phyloP scores from a whole-genome alignment of 2,888 invertebrate species.

The Monochamus alternatus region DNA sequence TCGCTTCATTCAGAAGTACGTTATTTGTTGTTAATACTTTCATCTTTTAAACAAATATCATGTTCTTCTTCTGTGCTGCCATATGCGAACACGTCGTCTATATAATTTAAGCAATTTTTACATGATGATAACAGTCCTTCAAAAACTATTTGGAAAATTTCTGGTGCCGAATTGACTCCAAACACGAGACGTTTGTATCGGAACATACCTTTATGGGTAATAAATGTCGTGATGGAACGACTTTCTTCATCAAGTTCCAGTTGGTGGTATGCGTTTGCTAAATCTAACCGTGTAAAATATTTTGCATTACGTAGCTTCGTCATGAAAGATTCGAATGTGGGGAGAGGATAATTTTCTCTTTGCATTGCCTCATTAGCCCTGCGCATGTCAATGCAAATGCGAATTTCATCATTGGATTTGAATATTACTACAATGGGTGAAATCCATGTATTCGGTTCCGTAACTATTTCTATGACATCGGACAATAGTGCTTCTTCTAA shows the following conservation, averaged over 20 bases:
- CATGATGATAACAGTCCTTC: slow-evolving; percentile 49
- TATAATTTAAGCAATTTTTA: slow-evolving; percentile 54
- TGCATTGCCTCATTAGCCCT: slow-evolving; percentile 62
- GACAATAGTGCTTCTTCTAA: slow-evolving; percentile 48
- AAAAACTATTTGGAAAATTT: neutral
- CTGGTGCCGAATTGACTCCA: neutral
- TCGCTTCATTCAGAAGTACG: slow-evolving; percentile 58
- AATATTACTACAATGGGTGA: slow-evolving; percentile 63
- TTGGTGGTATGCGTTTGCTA: slow-evolving; percentile 57
- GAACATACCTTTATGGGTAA: slow-evolving; percentile 23
- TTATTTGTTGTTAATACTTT: slow-evolving; percentile 52
- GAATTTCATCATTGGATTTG: slow-evolving; percentile 52
- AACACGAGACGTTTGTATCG: neutral
- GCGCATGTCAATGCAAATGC: slow-evolving; percentile 65
- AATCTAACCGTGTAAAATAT: slow-evolving; percentile 48
- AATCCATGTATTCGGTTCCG: slow-evolving; percentile 61
- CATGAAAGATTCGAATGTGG: slow-evolving; percentile 49
- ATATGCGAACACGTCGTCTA: slow-evolving; percentile 60
- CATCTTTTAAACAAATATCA: slow-evolving; percentile 51
- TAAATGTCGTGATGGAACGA: slow-evolving; percentile 39
- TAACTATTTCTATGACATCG: slow-evolving; percentile 63
- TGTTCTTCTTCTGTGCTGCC: slow-evolving; percentile 58
- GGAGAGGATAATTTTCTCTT: slow-evolving; percentile 55
- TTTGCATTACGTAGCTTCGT: slow-evolving; percentile 54
- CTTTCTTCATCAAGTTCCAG: slow-evolving; percentile 46